Conservation (phyloP, 2,113 vertebrate species). For the Sardina pilchardus region DNA sequence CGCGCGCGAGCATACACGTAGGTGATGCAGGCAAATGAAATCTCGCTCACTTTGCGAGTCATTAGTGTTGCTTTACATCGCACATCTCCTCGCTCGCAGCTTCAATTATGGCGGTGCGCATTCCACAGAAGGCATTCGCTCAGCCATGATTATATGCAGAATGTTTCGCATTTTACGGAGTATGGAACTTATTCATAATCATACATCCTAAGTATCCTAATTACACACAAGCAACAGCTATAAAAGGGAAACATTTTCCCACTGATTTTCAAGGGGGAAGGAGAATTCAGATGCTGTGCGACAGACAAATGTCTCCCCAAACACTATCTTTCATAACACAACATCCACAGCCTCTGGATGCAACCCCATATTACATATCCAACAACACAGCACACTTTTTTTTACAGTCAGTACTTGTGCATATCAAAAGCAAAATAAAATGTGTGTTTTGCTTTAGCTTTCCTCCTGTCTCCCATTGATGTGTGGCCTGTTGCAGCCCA, state of each 20-base stretch:
- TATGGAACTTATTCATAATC: not conserved
- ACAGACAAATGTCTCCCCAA: not conserved
- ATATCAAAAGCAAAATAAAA: not conserved
- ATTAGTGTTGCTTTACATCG: not conserved
- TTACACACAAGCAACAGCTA: constrained; percentile 9
- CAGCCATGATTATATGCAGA: not conserved
- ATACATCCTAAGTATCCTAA: not conserved
- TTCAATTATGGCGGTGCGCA: not conserved
- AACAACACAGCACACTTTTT: not conserved
- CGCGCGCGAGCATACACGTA: not conserved
- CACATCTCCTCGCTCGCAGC: not conserved
- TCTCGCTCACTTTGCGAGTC: not conserved
- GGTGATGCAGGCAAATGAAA: not conserved
- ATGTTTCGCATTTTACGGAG: not conserved
- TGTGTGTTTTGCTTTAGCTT: not conserved
- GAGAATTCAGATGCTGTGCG: not conserved
- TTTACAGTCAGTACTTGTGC: not conserved
- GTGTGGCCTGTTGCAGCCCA: not conserved
- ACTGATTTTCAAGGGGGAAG: not conserved
- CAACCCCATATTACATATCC: not conserved
- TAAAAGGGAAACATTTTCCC: too few relatives aligned
- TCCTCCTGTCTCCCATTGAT: not conserved
- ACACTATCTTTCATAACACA: not conserved
- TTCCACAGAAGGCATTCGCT: not conserved
- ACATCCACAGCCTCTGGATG: too few relatives aligned